Evolutionary conservation across 2,888 invertebrate species (phyloP), one percentile per base, ranked within the genome.

Genomic region (Pherbina coryleti): DNA sequence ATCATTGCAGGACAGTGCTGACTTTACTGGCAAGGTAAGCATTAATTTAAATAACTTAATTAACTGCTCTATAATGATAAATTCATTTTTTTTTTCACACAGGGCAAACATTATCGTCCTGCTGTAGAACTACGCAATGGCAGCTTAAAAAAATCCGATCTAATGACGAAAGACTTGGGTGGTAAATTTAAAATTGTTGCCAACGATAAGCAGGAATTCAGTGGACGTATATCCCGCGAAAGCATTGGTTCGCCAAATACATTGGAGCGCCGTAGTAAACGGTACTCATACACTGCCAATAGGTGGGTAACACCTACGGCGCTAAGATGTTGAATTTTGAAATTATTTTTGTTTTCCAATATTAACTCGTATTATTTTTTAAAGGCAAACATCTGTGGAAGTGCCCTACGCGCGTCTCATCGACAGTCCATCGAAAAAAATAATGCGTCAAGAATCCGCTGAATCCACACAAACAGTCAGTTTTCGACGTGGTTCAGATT

Each of bases 371-470:
- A 31, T 64, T 64, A 3, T 72, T 8, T 64, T 71, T 76, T 77
- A 8, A 19, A 85, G 86, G 1, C 90, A 90, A 84, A 89, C 87
- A 1, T 89, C 89, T 0, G 86, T 89, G 19, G 90, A 89, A 80
- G 95, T 96, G 17, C 96, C 96, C 0, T 96, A 96, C 86, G 93
- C 95, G 3, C 92, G 96, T 53, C 90, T 96, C 74, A 92, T 96
- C 7, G 96, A 96, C 83, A 93, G 93, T 84, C 89, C 90, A 3
- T 89, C 89, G 4, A 89, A 89, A 79, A 88, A 89, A 72, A 80
- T 87, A 8, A 75, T 87, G 77, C 86, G 87, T 8, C 88, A 89
- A 71, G 89, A 88, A n/a, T 88, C 92, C 0, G 90, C 89, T 9
- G 88, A 92, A 44, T 91, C 91, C 2, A 91, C 87, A 25, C 49